Percentiles rank a stretch among this genome's conserved stretches.
These are phyloP conservation scores for Oreochromis aureus DNA, from an alignment of 2,113 vertebrate genomes.

Conservation along the genomic window DNA sequence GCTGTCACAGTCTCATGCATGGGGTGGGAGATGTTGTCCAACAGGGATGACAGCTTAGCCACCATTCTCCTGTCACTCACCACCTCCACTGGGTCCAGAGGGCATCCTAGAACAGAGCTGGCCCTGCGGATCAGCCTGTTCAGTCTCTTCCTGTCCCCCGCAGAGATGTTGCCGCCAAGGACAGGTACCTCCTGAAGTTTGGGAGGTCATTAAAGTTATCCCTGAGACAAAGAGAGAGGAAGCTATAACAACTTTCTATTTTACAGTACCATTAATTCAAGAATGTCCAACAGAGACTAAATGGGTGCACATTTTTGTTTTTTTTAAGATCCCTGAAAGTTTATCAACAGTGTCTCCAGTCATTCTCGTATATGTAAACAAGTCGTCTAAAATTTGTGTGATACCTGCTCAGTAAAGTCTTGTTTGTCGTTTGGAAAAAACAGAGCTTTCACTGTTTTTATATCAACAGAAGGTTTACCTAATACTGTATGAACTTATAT, in stretches of 20 bases:
- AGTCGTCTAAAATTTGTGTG: neutral
- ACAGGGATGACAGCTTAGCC: no score
- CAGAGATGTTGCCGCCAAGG: no score
- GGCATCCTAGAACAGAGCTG: no score
- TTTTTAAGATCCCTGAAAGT: neutral
- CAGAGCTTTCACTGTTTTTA: neutral
- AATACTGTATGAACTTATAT: neutral
- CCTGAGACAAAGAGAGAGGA: slow-evolving; percentile 24
- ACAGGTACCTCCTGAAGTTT: slow-evolving; percentile 29
- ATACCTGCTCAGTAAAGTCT: slow-evolving; percentile 42
- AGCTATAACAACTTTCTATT: neutral
- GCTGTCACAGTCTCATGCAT: no score
- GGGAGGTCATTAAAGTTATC: slow-evolving; percentile 19
- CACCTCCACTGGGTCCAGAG: no score
- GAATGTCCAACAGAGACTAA: neutral
- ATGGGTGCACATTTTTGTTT: neutral
- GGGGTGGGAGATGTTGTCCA: no score
- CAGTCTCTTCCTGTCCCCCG: no score
- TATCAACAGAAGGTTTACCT: neutral
- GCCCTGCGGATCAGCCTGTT: no score
- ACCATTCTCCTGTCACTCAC: no score
- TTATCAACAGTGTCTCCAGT: neutral
- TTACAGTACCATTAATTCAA: neutral
- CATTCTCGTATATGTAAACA: neutral
- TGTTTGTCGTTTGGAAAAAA: neutral